Evolutionary conservation across 1,140 invertebrate species (phyloP).

Genomic region (Protaetia brevitarsis): DNA sequence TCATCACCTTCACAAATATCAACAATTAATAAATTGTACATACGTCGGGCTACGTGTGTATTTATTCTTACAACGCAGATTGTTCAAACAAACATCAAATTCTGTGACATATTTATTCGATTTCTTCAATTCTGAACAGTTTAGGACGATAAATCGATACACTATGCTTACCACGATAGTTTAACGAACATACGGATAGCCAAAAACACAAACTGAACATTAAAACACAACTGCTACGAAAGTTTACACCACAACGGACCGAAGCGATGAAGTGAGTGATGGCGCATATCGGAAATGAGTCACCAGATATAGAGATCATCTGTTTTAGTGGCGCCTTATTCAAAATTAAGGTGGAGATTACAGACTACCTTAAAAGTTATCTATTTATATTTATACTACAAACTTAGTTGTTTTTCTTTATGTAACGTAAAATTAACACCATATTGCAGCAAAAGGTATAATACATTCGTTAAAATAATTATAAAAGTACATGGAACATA

Average conservation of each 20-base stretch:
- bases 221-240: conserved; percentile 23
- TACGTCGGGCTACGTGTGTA: neutral
- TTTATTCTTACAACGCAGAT: conserved; percentile 19
- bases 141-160: neutral
- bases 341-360: conserved; percentile 6
- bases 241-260: conserved; percentile 16
- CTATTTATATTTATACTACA: no score
- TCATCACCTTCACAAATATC: conserved; percentile 10
- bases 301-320: conserved; percentile 22
- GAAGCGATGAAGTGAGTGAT: conserved; percentile 18
- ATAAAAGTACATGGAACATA: no score
- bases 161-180: conserved; percentile 16
- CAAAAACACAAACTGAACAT: conserved; percentile 25
- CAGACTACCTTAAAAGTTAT: no score
- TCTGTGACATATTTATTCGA: conserved; percentile 9
- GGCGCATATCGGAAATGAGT: conserved; percentile 25
- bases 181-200: neutral
- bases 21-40: conserved; percentile 3
- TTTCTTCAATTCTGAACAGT: neutral
- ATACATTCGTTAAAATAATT: no score
- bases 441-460: no score
- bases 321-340: conserved; percentile 1
- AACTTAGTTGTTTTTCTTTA: no score
- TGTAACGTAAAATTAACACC: no score
- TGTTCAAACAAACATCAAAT: conserved; percentile 14